These are phyloP conservation scores for Pandemis cinnamomeana DNA, from an alignment of 2,888 invertebrate species.

Conservation along the genomic window DNA sequence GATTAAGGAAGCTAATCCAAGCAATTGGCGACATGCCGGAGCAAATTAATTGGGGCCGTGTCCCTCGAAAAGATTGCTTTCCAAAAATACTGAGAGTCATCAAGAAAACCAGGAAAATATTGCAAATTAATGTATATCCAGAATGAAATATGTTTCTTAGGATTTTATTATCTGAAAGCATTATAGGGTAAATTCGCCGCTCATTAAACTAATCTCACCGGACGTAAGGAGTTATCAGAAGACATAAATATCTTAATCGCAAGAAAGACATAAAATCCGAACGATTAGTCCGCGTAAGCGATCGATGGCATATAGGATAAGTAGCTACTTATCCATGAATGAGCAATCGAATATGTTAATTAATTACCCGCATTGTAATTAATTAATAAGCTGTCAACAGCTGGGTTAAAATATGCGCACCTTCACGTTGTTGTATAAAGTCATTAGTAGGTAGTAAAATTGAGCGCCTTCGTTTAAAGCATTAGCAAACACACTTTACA, in stretches of 20 bases:
- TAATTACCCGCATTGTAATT: neutral
- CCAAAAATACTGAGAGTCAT: slow-evolving; percentile 1
- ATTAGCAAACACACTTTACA: slow-evolving; percentile 14
- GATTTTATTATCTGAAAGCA: neutral
- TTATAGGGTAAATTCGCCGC: neutral
- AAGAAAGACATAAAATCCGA: neutral
- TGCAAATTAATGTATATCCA: neutral
- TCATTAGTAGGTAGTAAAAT: neutral
- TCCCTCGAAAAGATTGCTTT: slow-evolving; percentile 8
- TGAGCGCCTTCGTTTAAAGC: slow-evolving; percentile 12
- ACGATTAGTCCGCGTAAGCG: slow-evolving; percentile 1
- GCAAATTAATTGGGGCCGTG: slow-evolving; percentile 5
- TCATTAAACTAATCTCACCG: slow-evolving; percentile 11
- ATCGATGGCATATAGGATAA: neutral
- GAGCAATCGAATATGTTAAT: neutral
- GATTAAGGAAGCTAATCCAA: slow-evolving; percentile 9
- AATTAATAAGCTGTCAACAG: neutral
- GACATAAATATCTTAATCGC: slow-evolving; percentile 22
- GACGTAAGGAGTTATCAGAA: slow-evolving; percentile 16
- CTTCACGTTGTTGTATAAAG: neutral
- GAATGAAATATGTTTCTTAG: neutral
- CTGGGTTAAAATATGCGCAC: neutral
- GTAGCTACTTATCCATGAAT: neutral
- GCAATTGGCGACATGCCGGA: slow-evolving; percentile 1
- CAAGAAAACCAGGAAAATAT: neutral